phyloP scores from a whole-genome alignment of 2,113 vertebrate species.

The Oncorhynchus nerka region DNA sequence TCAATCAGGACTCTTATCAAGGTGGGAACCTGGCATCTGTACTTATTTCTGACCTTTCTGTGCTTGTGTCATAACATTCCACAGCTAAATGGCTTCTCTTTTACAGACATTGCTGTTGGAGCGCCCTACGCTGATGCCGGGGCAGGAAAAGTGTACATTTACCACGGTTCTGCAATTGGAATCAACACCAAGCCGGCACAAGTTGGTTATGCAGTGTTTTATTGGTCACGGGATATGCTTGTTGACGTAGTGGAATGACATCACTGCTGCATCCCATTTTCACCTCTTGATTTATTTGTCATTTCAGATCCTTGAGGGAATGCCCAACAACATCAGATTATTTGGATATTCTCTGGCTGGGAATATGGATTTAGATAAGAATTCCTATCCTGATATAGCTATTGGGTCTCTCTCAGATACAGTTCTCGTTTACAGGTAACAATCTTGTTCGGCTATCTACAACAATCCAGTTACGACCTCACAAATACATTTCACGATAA shows the following conservation, averaged over 20 bases:
- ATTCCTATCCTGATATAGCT: conserved; percentile 92
- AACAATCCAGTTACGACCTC: background rate
- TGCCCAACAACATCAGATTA: conserved; percentile 48
- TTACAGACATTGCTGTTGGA: conserved; percentile 90
- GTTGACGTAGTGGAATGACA: background rate
- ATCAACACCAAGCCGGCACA: conserved; percentile 85
- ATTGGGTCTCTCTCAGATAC: conserved; percentile 93
- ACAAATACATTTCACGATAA: background rate
- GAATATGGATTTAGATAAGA: conserved; percentile 92
- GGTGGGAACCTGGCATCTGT: conserved; percentile 66
- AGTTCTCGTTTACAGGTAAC: conserved; percentile 86
- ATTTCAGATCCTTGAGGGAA: background rate
- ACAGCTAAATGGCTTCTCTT: background rate
- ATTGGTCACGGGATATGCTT: background rate
- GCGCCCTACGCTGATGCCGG: conserved; percentile 85
- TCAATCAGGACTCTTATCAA: conserved; percentile 89
- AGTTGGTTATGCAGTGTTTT: conserved; percentile 66
- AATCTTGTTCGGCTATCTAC: background rate
- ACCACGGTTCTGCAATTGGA: conserved; percentile 84
- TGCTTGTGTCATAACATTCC: background rate
- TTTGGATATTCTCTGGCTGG: conserved; percentile 97
- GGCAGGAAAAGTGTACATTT: conserved; percentile 88
- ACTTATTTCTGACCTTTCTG: background rate
- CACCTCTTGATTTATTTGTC: background rate
- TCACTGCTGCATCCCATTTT: background rate